Base-by-base conservation (phyloP, 2,888 invertebrate genomes). In the Drosophila affinis region DNA sequence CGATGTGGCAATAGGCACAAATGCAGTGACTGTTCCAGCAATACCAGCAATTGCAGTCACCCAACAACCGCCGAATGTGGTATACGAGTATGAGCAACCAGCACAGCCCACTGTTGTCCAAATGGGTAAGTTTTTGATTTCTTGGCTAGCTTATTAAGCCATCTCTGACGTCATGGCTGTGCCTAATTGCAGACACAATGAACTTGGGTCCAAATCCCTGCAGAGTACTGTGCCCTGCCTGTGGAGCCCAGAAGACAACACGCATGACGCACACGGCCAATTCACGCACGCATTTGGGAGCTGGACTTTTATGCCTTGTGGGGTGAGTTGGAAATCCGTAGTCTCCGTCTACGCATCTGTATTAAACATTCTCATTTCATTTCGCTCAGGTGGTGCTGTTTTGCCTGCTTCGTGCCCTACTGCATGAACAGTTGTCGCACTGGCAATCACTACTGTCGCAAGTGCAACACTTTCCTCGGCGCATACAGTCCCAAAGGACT, bases 391-490 rank as follows among this genome's bases (percentile, higher is more conserved):
- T 91, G 91, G 90, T 91, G 91, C 78, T 91, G 91, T 61, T 91
- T 91, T 69, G 91, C 91, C n/a, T 91, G 91, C 34, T 85, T 81
- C 62, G 90, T 91, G 18, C 91, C 91, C 18, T 91, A 91, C 55
- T 91, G 91, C 77, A 91, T 91, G 91, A 89, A 88, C 47, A 91
- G 91, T 72, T 91, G 91, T 65, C 91, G 91, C 74, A 91, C 91
- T 14, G 91, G 91, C 12, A 91, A 91, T 59, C 91, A 91, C 65
- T 91, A 91, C 54, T 91, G 91, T 70, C 77, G 89, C 59, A 90
- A 90, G 63, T 91, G 91, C 75, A 91, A 91, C 81, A 88, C 90
- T 21, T 91, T 91, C 57, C 72, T 91, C 24, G 91, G 91, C 21
- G 79, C 89, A 62, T 91, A 89, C 74, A 78, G 82, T 79, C 86